Evolutionary conservation across 2,888 invertebrate genomes (phyloP), one percentile per base, ranked within the genome.

Genomic region (Sclerodermus sp.): DNA sequence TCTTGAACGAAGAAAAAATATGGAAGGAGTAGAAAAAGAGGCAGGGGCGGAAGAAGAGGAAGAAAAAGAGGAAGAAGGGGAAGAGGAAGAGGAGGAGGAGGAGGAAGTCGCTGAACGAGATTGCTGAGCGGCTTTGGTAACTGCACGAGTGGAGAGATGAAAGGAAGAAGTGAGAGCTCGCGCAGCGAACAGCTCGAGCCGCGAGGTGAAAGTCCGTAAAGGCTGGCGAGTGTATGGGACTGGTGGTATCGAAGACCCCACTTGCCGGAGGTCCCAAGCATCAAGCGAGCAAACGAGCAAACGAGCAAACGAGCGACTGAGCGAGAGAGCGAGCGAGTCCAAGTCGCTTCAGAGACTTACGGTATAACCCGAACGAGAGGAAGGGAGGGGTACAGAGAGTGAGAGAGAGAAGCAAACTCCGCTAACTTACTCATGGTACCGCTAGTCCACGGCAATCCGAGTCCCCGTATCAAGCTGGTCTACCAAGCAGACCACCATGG

Each of bases 371-470:
- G 23, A 5, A 23, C 23, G n/a, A n/a, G n/a, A n/a, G n/a, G n/a
- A n/a, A n/a, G n/a, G n/a, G n/a, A n/a, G n/a, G n/a, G n/a, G n/a
- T n/a, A n/a, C n/a, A n/a, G n/a, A n/a, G n/a, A n/a, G 51, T 47
- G 54, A 53, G 55, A 49, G 53, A 53, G 62, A 63, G 58, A 62
- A 57, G 58, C 57, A 59, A 55, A 59, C 52, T 58, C 65, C 59
- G 62, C 60, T 64, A 62, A 66, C 67, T 74, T 70, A 74, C 74
- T 70, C 74, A 71, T 32, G 47, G 29, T 56, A 55, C 58, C 58
- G 59, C 53, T 58, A 59, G 45, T 14, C 54, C 60, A 59, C 57
- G 60, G 60, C 57, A 57, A 47, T 53, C 51, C 57, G 48, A 43
- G 46, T 54, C 52, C 44, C 54, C 49, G 12, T 12, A 13, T 13